Evolutionary conservation across 2,797 vertebrate species (phyloP).

Genomic region (Acropternis orthonyx): DNA sequence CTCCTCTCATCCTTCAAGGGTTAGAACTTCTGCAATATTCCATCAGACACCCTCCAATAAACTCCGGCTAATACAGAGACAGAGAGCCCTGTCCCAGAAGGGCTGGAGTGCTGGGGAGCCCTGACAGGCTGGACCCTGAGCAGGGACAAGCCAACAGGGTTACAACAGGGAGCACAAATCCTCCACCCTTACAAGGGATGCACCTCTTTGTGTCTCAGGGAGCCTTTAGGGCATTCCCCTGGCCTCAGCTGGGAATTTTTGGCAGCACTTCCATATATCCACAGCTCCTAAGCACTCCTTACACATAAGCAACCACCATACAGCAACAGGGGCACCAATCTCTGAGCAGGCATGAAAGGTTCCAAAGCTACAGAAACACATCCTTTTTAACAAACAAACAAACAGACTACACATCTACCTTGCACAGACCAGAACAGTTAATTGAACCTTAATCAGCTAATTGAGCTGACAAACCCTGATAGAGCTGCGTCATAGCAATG

Average conservation of each 20-base stretch:
- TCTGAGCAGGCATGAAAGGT: not conserved
- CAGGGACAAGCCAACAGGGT: not conserved
- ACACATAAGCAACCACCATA: too few species aligned
- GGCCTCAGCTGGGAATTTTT: not conserved
- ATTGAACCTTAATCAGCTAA: too few species aligned
- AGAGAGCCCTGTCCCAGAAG: not conserved
- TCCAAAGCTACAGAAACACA: not conserved
- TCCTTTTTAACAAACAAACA: not conserved
- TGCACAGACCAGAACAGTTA: not conserved
- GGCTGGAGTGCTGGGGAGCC: not conserved
- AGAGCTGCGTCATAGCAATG: rapidly evolving
- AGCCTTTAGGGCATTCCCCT: not conserved
- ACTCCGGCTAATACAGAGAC: rapidly evolving
- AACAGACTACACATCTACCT: not conserved
- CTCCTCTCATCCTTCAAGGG: conserved; percentile 39
- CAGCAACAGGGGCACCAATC: not conserved
- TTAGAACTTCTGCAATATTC: not conserved
- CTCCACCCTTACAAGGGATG: not conserved
- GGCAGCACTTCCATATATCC: rapidly evolving
- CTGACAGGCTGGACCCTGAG: not conserved
- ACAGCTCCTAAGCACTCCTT: not conserved
- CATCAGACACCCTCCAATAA: not conserved
- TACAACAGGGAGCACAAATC: not conserved
- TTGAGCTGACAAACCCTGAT: too few species aligned
- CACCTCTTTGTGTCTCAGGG: too few species aligned